Conservation (phyloP, 2,797 vertebrate species). For the Chaenodraco wilsoni region DNA sequence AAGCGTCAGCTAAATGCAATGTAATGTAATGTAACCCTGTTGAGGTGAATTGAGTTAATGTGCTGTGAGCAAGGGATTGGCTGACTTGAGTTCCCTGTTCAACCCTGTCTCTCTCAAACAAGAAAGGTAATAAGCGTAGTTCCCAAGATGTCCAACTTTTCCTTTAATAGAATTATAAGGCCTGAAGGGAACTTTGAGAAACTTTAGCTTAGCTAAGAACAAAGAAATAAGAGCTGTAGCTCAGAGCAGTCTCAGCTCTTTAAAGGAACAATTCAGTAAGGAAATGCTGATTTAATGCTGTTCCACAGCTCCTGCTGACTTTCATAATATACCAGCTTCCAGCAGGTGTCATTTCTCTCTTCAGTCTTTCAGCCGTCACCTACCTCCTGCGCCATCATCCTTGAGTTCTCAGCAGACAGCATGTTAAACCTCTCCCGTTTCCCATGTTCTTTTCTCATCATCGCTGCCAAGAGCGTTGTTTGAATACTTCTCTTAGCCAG, state of each 20-base stretch:
- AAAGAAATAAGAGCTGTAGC: neutral
- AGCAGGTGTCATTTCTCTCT: slow-evolving; percentile 25
- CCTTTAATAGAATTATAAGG: neutral
- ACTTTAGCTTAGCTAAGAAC: neutral
- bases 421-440: neutral
- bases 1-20: too few species aligned
- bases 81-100: too few species aligned
- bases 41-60: too few species aligned
- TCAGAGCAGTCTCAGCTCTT: slow-evolving; percentile 8
- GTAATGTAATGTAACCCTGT: too few species aligned
- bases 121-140: neutral
- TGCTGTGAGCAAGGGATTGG: too few species aligned
- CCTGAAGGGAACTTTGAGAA: neutral
- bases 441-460: neutral
- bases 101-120: neutral
- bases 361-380: slow-evolving; percentile 19
- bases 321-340: neutral
- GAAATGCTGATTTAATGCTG: slow-evolving; percentile 17
- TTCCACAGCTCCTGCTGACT: slow-evolving; percentile 23
- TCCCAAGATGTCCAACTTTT: neutral
- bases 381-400: slow-evolving; percentile 11
- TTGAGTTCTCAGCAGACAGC: slow-evolving; percentile 9
- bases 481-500: slow-evolving; percentile 7
- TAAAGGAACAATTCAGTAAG: slow-evolving; percentile 13
- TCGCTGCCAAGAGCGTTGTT: neutral